Conservation (phyloP, 2,113 vertebrate species). For the Nipponia nippon region DNA sequence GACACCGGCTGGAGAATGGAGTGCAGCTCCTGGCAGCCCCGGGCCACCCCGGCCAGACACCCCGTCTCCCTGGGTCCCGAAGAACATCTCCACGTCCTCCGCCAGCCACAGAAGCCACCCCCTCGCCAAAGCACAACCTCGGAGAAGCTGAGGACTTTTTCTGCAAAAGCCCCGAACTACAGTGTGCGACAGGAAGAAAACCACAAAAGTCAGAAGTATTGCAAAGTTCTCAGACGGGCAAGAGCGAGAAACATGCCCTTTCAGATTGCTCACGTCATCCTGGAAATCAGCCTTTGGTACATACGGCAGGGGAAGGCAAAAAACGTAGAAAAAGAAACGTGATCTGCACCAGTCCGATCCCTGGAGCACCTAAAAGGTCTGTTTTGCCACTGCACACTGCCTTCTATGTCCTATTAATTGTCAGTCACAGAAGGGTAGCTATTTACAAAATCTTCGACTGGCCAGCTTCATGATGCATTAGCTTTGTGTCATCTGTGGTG, state of each 20-base stretch:
- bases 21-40: background rate
- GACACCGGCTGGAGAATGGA: background rate
- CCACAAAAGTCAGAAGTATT: background rate
- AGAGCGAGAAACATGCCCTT: background rate
- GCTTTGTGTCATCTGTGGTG: background rate
- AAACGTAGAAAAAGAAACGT: accelerated
- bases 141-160: background rate
- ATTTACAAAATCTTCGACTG: background rate
- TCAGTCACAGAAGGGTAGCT: background rate
- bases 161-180: background rate
- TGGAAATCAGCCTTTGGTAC: background rate
- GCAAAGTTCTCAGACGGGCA: background rate
- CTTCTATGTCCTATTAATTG: background rate
- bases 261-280: background rate
- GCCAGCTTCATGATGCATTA: background rate
- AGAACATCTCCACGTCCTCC: background rate
- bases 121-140: background rate
- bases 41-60: background rate
- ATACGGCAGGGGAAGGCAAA: background rate
- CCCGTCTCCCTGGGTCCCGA: background rate
- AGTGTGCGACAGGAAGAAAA: background rate
- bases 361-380: background rate
- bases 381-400: background rate
- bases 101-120: background rate
- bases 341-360: background rate